These are phyloP conservation scores for Tokudaia muenninki DNA, from an alignment of 2,797 vertebrate species.

Conservation along the genomic window DNA sequence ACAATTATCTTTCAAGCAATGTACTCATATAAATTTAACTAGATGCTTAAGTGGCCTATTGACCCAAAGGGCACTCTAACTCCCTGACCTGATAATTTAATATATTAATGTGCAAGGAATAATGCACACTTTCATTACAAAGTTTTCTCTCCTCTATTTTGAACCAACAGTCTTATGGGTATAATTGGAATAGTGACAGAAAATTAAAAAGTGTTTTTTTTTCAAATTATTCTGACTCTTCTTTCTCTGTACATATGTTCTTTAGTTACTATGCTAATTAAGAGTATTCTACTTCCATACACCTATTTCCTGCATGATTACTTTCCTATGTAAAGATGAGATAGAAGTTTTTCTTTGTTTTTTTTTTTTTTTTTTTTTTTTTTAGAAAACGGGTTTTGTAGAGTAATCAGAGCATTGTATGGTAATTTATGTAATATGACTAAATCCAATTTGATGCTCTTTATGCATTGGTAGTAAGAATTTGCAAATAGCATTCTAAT, in stretches of 20 bases:
- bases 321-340: neutral
- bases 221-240: neutral
- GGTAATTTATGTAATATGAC: neutral
- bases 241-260: neutral
- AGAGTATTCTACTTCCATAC: neutral
- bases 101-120: constrained; percentile 74
- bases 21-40: constrained; percentile 80
- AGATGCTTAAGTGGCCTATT: constrained; percentile 81
- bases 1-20: constrained; percentile 81
- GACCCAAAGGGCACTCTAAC: constrained; percentile 71
- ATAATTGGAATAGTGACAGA: constrained; percentile 35
- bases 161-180: constrained; percentile 49
- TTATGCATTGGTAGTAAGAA: too few species aligned
- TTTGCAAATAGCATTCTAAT: neutral
- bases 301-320: neutral
- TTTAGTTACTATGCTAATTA: neutral
- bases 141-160: constrained; percentile 58
- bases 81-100: constrained; percentile 76
- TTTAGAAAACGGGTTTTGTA: neutral
- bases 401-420: neutral
- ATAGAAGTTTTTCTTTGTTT: neutral
- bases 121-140: constrained; percentile 62
- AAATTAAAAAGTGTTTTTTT: neutral
- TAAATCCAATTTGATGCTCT: neutral
- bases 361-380: neutral